phyloP scores from a whole-genome alignment of 2,113 vertebrate genomes.

The Pterocles burchelli region DNA sequence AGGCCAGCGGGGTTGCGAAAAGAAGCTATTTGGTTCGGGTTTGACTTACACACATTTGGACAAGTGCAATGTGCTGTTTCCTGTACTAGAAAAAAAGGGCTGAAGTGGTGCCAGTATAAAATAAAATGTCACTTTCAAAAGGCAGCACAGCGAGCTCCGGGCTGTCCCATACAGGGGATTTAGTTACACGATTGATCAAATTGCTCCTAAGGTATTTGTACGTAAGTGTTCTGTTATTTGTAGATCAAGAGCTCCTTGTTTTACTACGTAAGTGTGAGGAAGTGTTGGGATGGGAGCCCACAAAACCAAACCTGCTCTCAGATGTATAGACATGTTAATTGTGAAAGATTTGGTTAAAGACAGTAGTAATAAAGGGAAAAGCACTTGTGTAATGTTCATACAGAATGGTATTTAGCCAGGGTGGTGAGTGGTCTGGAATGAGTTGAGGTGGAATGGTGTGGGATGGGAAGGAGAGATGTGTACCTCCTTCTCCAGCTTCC shows the following conservation, averaged over 20 bases:
- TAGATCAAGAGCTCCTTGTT: not conserved
- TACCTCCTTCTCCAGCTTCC: not conserved
- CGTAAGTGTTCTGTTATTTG: not conserved
- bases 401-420: not conserved
- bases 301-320: not conserved
- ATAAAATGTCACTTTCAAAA: constrained; percentile 7
- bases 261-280: not conserved
- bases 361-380: not conserved
- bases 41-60: constrained; percentile 53
- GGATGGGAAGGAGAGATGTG: too few relatives aligned
- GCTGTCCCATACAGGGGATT: not conserved
- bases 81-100: constrained; percentile 30
- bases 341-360: not conserved
- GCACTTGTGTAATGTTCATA: not conserved
- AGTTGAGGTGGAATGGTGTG: not conserved
- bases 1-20: not conserved
- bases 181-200: not conserved
- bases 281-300: not conserved
- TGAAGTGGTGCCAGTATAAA: constrained; percentile 7
- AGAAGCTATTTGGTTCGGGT: constrained; percentile 21
- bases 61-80: constrained; percentile 55
- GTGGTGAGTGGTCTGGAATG: not conserved
- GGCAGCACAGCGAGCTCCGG: not conserved
- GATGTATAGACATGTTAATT: not conserved
- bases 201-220: not conserved